These are phyloP conservation scores for Melospiza georgiana DNA, from an alignment of 2,113 vertebrate genomes.

Conservation along the genomic window DNA sequence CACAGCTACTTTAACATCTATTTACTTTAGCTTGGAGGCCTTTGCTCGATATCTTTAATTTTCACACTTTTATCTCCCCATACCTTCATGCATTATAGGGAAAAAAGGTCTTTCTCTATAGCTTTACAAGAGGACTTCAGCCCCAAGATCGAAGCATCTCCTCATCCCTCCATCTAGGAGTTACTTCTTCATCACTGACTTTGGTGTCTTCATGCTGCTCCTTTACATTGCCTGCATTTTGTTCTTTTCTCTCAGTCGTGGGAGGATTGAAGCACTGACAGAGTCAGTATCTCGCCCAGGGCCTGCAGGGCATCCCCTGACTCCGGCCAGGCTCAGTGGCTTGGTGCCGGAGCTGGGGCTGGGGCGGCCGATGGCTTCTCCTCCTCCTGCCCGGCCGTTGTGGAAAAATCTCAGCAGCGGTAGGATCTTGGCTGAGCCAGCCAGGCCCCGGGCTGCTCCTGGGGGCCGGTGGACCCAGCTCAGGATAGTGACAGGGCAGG, in stretches of 20 bases:
- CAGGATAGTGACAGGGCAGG: not conserved
- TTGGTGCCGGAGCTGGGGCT: not conserved
- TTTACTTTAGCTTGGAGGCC: not conserved
- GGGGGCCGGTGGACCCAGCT: not conserved
- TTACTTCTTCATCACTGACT: too few species aligned
- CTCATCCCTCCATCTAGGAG: not conserved
- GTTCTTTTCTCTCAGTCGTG: not conserved
- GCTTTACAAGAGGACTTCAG: not conserved
- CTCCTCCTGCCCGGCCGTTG: not conserved
- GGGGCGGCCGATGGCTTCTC: not conserved
- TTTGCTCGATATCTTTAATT: not conserved
- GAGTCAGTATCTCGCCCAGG: not conserved
- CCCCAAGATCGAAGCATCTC: not conserved
- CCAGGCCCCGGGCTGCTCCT: not conserved
- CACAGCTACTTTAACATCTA: not conserved
- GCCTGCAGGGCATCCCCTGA: too few species aligned
- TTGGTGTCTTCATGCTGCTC: not conserved
- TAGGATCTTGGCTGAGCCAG: not conserved
- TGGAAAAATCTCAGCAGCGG: not conserved
- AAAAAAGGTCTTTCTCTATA: not conserved
- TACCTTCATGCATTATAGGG: not conserved
- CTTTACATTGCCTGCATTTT: not conserved
- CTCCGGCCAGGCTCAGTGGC: not conserved
- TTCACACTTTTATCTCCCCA: not conserved
- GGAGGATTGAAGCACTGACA: not conserved